phyloP scores from a whole-genome alignment of 2,113 vertebrate species.

The Actenoides lindsayi region DNA sequence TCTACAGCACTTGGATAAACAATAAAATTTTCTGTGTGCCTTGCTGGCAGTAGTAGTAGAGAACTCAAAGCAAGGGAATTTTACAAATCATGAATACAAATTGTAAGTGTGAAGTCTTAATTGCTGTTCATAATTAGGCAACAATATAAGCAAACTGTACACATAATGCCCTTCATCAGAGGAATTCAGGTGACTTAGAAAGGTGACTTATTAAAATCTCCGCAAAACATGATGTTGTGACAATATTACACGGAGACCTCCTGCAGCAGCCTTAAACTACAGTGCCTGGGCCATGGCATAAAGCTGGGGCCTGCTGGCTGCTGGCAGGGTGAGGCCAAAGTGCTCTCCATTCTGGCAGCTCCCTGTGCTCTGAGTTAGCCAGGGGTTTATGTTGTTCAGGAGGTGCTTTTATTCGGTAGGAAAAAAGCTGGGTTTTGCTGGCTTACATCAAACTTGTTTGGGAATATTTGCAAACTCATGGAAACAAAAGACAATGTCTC shows the following conservation, averaged over 20 bases:
- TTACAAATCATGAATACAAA: not conserved
- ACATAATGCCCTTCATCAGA: not conserved
- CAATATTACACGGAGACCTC: not conserved
- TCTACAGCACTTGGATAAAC: not conserved
- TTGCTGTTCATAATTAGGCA: not conserved
- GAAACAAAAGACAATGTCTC: slow-evolving; percentile 64
- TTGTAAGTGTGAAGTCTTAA: slow-evolving; percentile 16
- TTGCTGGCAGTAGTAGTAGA: not conserved
- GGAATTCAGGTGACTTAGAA: not conserved
- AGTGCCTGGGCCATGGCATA: not conserved
- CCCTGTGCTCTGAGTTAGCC: not conserved
- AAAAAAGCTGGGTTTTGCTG: slow-evolving; percentile 19
- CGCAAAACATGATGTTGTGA: not conserved
- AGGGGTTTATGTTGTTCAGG: not conserved
- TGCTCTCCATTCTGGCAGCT: not conserved
- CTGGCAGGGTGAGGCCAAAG: not conserved
- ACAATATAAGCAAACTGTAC: not conserved
- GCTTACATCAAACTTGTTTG: slow-evolving; percentile 49
- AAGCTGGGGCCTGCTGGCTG: not conserved
- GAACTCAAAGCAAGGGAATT: slow-evolving; percentile 9
- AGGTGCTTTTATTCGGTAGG: not conserved
- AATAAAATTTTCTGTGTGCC: not conserved
- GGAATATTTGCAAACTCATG: slow-evolving; percentile 44
- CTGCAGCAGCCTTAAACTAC: not conserved
- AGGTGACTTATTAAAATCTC: not conserved